Base-by-base conservation (phyloP, 2,113 vertebrate species). In the Heliornis fulica region DNA sequence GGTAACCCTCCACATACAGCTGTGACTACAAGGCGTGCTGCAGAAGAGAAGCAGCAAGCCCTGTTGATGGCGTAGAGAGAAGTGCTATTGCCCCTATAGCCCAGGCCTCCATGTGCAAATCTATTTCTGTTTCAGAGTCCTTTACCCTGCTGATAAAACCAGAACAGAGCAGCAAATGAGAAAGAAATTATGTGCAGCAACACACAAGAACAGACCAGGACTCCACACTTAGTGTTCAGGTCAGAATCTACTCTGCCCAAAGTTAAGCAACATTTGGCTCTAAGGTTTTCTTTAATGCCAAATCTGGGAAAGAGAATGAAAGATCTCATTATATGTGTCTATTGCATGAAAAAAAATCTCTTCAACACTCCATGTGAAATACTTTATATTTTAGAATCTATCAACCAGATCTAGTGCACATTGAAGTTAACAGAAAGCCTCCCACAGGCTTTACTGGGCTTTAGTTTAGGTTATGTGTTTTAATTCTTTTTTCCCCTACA, bases 381-480 rank as follows among this genome's bases (percentile, higher is more conserved):
- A 48, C 79, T 96, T 95, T 95, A 40, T 90, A 54, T 94, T 92
- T 95, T 78, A 91, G 72, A 96, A 95, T 94, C 87, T 92, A 88
- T 86, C 76, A 93, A 74, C 71, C 46, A 86, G 75, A 86, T 93
- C 68, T 88, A 93, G 71, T 9, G 71, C 68, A 57, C 88, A 88
- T 63, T 94, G 95, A 96, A 86, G 83, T 94, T 96, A 95, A 85
- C 92, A 96, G 96, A 93, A 93, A 95, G 51, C 72, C 78, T 93
- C 95, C 92, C 83, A 94, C 88, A 86, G 95, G 64, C 22, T 94
- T 94, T 88, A 85, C 54, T n/a, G 51, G 87, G 87, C 87, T 96
- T 96, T 93, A 71, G 94, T 85, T 87, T 90, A 96, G 79, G 93
- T 90, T 94, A 76, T 66, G 41, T 63, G 68, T 90, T 97, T 96